A percentile compares a stretch with the other conserved stretches of the same genome.
These are phyloP conservation scores for Amphiprion percula DNA, from an alignment of 2,113 vertebrate species.

Conservation along the genomic window DNA sequence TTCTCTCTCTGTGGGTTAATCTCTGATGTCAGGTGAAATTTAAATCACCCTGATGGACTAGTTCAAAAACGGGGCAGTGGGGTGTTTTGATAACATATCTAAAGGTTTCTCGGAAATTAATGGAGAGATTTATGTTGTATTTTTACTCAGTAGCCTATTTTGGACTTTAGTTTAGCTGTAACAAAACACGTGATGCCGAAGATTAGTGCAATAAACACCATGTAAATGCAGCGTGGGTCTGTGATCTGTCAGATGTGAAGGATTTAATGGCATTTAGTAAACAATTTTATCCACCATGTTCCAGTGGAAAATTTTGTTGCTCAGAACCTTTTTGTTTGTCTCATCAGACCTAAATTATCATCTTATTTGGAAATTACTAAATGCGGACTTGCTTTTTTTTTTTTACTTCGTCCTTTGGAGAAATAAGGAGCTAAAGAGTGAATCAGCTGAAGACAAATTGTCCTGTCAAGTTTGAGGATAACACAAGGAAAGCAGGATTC, in stretches of 20 bases:
- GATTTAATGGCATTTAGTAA: not conserved
- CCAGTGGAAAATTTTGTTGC: too few relatives aligned
- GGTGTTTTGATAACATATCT: slow-evolving; percentile 21
- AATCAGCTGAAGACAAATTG: too few relatives aligned
- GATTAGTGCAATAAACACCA: not conserved
- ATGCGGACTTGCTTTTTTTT: too few relatives aligned
- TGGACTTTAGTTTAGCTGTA: too few relatives aligned
- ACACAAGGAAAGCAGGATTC: too few relatives aligned
- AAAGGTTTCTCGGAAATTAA: not conserved
- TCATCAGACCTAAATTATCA: too few relatives aligned
- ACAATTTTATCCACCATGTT: not conserved
- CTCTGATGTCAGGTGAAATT: slow-evolving; percentile 35
- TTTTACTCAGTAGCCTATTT: not conserved
- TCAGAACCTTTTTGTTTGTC: too few relatives aligned
- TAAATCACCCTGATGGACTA: slow-evolving; percentile 18
- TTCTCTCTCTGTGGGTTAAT: slow-evolving; percentile 29
- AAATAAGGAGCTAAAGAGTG: too few relatives aligned
- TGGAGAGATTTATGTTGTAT: not conserved
- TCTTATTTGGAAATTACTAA: too few relatives aligned
- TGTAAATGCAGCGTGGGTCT: not conserved
- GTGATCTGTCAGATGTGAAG: not conserved
- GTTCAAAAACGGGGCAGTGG: slow-evolving; percentile 18
- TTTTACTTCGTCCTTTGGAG: too few relatives aligned
- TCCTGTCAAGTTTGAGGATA: too few relatives aligned
- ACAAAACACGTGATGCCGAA: not conserved